phyloP scores from a whole-genome alignment of 2,888 invertebrate species.

The Druceiella hillmani region DNA sequence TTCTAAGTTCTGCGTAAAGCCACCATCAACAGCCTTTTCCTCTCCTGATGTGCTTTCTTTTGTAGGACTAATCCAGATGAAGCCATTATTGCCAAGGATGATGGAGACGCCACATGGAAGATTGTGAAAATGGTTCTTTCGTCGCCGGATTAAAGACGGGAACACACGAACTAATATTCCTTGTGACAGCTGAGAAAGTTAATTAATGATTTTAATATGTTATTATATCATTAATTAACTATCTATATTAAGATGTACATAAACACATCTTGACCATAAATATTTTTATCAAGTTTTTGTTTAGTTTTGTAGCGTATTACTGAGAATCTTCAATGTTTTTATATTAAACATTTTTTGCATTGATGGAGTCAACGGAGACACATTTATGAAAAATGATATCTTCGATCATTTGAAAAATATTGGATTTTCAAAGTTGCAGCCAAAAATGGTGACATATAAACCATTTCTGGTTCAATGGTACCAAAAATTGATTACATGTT shows the following conservation, averaged over 20 bases:
- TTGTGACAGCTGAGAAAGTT: constrained; percentile 66
- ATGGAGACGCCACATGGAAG: constrained; percentile 86
- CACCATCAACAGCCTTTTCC: constrained; percentile 60
- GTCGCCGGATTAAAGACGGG: constrained; percentile 83
- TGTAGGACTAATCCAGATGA: constrained; percentile 85
- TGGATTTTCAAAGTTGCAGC: no score
- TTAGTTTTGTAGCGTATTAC: not conserved
- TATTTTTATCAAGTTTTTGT: not conserved
- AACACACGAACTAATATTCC: constrained; percentile 87
- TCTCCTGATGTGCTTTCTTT: constrained; percentile 40
- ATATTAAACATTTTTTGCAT: no score
- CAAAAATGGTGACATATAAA: no score
- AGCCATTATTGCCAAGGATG: constrained; percentile 95
- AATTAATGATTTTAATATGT: no score
- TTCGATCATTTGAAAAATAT: no score
- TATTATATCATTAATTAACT: no score
- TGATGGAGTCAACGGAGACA: no score
- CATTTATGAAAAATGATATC: no score
- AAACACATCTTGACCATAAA: not conserved
- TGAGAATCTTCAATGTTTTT: no score
- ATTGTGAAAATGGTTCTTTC: constrained; percentile 95
- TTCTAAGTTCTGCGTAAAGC: constrained; percentile 72
- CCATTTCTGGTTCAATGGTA: no score
- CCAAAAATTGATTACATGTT: no score
- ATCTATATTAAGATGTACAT: not conserved